phyloP scores from a whole-genome alignment of 2,888 invertebrate species.

The Subacronicta megacephala region DNA sequence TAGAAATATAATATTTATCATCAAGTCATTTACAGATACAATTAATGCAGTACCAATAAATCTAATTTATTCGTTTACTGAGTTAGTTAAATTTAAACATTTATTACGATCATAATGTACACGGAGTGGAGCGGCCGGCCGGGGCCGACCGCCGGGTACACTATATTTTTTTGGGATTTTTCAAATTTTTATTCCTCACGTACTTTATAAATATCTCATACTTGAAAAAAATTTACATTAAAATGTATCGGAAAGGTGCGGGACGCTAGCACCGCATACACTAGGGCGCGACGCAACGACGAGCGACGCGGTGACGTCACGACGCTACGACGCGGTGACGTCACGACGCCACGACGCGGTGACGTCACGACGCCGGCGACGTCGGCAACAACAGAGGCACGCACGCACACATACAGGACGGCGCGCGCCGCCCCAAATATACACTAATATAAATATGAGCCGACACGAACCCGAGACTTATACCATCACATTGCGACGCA shows the following conservation, averaged over 20 bases:
- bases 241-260: slow-evolving; percentile 83
- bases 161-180: slow-evolving; percentile 80
- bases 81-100: slow-evolving; percentile 85
- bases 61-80: slow-evolving; percentile 88
- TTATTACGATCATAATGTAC: slow-evolving; percentile 80
- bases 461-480: slow-evolving; percentile 75
- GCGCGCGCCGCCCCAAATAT: slow-evolving; percentile 66
- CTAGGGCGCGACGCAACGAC: slow-evolving; percentile 43
- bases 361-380: slow-evolving; percentile 3
- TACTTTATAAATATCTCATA: slow-evolving; percentile 89
- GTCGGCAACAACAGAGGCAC: slow-evolving; percentile 64
- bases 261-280: slow-evolving; percentile 68
- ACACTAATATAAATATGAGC: slow-evolving; percentile 80
- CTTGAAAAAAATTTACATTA: slow-evolving; percentile 88
- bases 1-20: slow-evolving; percentile 88
- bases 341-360: too few species aligned
- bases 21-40: slow-evolving; percentile 88
- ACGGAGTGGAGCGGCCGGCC: slow-evolving; percentile 65
- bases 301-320: too few species aligned
- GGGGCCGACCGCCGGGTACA: slow-evolving; percentile 66
- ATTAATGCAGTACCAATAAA: slow-evolving; percentile 86
- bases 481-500: slow-evolving; percentile 85
- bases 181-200: slow-evolving; percentile 83
- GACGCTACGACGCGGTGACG: slow-evolving; percentile 23
- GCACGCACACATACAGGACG: slow-evolving; percentile 66